Base-by-base conservation (phyloP, 2,797 vertebrate genomes). In the Artibeus lituratus region DNA sequence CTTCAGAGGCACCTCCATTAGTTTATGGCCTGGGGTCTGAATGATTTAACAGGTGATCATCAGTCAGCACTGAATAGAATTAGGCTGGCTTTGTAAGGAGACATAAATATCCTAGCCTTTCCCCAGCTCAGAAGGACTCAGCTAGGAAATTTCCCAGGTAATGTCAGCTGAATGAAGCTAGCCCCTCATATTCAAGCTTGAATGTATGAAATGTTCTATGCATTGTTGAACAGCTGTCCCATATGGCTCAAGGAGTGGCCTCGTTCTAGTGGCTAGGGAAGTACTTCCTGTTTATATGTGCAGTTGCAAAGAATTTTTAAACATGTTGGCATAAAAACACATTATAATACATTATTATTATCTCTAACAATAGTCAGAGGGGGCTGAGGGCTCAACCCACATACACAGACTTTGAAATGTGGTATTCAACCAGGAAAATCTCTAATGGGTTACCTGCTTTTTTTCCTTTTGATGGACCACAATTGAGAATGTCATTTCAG, bases 401-500 rank as follows among this genome's bases (percentile, higher is more conserved):
- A 80, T 8, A 47, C 16, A 55, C 18, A 47, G 2, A 80, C 92
- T 94, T 83, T 94, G 92, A 91, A 96, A 97, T 47, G 87, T 80
- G 94, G 93, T 87, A 86, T 90, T 74, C 91, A 87, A 74, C 74
- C 73, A 94, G 69, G 62, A 95, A 84, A 72, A 51, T 78, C 84
- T 88, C 89, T 85, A 67, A 93, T 77, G 84, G 11, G 35, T 29
- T 78, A 73, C 84, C 87, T 55, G 47, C 59, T 94, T 91, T 94
- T 94, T 69, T 91, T 86, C 85, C 65, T 5, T 73, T 80, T 51
- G 74, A 96, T 94, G 51, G 8, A 57, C 39, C 69, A 73, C 95
- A 97, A 78, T 92, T 97, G 96, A 88, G 93, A 97, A 91, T 88
- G 95, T 80, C 53, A 10, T 65, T 89, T 92, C 90, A 74, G 87